Evolutionary conservation across 2,113 vertebrate species (phyloP).

Genomic region (Chionis minor): DNA sequence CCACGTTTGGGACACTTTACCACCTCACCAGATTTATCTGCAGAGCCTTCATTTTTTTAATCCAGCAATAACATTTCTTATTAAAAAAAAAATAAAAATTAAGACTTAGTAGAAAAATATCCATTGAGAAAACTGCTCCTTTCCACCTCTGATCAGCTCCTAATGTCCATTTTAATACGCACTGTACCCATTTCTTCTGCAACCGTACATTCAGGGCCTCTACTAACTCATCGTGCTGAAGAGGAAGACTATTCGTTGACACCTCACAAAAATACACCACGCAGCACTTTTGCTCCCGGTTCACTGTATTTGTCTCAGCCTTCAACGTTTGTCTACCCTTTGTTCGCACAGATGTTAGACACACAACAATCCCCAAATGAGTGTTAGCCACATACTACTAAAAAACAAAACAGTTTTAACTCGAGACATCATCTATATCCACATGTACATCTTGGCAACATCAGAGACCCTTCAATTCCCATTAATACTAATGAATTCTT

Average conservation of each 20-base stretch:
- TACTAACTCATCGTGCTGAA: not conserved
- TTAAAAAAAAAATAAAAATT: not conserved
- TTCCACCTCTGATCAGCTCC: not conserved
- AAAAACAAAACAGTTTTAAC: not conserved
- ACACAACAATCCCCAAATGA: not conserved
- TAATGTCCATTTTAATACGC: not conserved
- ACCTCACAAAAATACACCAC: fast-evolving
- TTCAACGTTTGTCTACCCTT: not conserved
- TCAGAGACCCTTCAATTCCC: not conserved
- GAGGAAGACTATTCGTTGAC: fast-evolving
- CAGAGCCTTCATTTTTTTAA: not conserved
- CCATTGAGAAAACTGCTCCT: not conserved
- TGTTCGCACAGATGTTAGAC: not conserved
- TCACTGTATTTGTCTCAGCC: not conserved
- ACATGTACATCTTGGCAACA: not conserved
- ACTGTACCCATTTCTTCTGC: not conserved
- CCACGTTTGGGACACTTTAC: not conserved
- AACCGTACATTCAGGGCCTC: not conserved
- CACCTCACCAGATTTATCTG: not conserved
- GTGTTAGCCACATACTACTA: not conserved
- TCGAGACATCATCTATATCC: not conserved
- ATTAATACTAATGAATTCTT: not conserved
- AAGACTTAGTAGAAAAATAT: not conserved
- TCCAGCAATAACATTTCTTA: not conserved
- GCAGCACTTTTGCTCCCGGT: not conserved